Evolutionary conservation across 2,888 invertebrate species (phyloP), one percentile per base, ranked within the genome.

Genomic region (Lepidocyrtoides sp.): DNA sequence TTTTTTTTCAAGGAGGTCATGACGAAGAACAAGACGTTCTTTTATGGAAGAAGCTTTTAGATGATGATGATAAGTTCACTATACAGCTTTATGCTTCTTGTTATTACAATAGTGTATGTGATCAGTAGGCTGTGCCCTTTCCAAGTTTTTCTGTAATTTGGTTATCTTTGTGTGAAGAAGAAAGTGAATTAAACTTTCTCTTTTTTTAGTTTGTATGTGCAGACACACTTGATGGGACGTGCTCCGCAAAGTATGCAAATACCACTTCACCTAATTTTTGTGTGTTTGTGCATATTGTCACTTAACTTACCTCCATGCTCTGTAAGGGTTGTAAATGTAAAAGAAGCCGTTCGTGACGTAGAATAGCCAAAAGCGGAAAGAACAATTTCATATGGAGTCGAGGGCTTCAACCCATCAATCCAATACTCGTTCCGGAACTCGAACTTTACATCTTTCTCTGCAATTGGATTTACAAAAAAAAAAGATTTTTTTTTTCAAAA

Each of bases 301-400:
- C n/a, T 20, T n/a, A 17, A 83, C 91, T 91, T 89, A 93, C 94
- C 94, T 89, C 94, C 94, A 23, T 92, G 92, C 69, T 89, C 88
- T 14, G 93, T 94, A 17, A 93, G 93, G 14, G 94, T 94, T 10
- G 93, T 93, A 85, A 94, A 93, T 87, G 91, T 92, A 60, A 91
- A 93, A 29, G 89, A 87, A 48, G 92, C 92, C n/a, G 85, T 92
- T 77, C 92, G 89, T 54, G 93, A 92, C 12, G 92, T 87, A 14
- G 94, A 93, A 75, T 93, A 92, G 2, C 93, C 93, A 92, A 93
- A 93, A 57, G 92, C 91, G 82, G 88, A 79, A 57, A 94, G 54
- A 69, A 91, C 75, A 75, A 94, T 91, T 89, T 93, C 93, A 82
- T 94, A 94, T 12, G 93, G 92, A 36, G 93, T 94, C 0, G 93